Evolutionary conservation across 2,113 vertebrate genomes (phyloP).

Genomic region (Syngnathus floridae): DNA sequence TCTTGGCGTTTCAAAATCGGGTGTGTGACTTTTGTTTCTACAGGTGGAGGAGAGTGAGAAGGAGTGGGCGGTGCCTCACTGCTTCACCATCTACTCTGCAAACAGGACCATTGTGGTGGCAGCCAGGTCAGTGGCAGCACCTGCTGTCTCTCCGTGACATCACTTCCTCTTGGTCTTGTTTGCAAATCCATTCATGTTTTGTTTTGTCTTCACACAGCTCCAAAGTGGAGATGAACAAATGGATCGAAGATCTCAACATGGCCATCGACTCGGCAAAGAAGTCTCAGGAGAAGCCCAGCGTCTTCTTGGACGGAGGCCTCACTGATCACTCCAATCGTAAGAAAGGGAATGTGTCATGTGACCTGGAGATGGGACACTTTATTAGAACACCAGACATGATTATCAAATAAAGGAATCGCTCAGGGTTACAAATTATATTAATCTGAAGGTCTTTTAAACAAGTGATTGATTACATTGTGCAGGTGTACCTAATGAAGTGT

Average conservation of each 20-base stretch:
- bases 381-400: neutral
- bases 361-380: neutral
- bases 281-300: constrained; percentile 66
- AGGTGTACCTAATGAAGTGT: constrained; percentile 4
- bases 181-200: neutral
- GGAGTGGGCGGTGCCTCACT: constrained; percentile 84
- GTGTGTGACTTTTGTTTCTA: neutral
- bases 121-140: constrained; percentile 75
- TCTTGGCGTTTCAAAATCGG: neutral
- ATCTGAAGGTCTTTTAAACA: neutral
- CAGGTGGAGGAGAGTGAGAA: constrained; percentile 90
- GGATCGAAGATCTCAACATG: constrained; percentile 84
- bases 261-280: constrained; percentile 86
- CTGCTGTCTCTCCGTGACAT: neutral
- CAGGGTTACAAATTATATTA: neutral
- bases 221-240: constrained; percentile 88
- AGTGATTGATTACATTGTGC: neutral
- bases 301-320: constrained; percentile 64
- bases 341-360: constrained; percentile 33
- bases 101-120: constrained; percentile 91
- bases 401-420: no score
- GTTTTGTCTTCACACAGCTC: constrained; percentile 66
- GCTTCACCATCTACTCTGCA: constrained; percentile 91
- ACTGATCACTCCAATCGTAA: constrained; percentile 76
- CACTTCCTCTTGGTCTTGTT: neutral